phyloP scores from a whole-genome alignment of 1,140 invertebrate genomes.

The Dendroctonus ponderosae region DNA sequence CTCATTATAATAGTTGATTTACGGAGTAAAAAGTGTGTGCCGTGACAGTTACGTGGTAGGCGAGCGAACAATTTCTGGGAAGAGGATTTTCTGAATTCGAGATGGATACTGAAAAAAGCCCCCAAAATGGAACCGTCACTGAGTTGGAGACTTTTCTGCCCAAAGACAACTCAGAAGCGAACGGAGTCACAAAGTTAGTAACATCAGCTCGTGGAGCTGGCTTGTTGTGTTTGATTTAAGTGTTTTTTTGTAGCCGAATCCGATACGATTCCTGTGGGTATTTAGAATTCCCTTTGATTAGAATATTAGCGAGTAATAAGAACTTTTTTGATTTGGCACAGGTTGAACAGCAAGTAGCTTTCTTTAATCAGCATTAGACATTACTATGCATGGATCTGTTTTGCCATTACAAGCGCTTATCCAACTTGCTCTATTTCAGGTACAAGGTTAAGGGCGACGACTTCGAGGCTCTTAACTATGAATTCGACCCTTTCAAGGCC shows the following conservation, averaged over 20 bases:
- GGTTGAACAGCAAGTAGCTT: slow-evolving; percentile 21
- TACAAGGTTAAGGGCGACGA: slow-evolving; percentile 61
- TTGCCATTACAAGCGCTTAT: not conserved
- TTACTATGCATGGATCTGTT: not conserved
- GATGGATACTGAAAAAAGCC: slow-evolving; percentile 34
- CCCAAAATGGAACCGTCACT: slow-evolving; percentile 50
- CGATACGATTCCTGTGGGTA: slow-evolving; percentile 14
- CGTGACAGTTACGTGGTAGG: too few relatives aligned
- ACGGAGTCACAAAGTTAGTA: slow-evolving; percentile 46
- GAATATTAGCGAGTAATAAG: slow-evolving; percentile 2
- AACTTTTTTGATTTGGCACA: slow-evolving; percentile 14
- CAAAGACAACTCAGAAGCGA: slow-evolving; percentile 56
- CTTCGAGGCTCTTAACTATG: slow-evolving; percentile 54
- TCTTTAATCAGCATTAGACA: not conserved
- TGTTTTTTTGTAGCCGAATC: slow-evolving; percentile 11
- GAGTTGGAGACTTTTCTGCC: slow-evolving; percentile 68
- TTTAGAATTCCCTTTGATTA: not conserved
- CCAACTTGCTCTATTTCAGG: slow-evolving; percentile 51
- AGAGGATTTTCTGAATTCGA: slow-evolving; percentile 32
- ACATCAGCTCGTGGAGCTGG: not conserved
- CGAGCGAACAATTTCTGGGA: too few relatives aligned
- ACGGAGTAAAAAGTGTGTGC: too few relatives aligned
- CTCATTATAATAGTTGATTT: too few relatives aligned
- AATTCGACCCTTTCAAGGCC: slow-evolving; percentile 72
- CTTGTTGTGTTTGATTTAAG: not conserved